Conservation (phyloP, 2,888 invertebrate genomes). For the Pristionchus maxplancki region DNA sequence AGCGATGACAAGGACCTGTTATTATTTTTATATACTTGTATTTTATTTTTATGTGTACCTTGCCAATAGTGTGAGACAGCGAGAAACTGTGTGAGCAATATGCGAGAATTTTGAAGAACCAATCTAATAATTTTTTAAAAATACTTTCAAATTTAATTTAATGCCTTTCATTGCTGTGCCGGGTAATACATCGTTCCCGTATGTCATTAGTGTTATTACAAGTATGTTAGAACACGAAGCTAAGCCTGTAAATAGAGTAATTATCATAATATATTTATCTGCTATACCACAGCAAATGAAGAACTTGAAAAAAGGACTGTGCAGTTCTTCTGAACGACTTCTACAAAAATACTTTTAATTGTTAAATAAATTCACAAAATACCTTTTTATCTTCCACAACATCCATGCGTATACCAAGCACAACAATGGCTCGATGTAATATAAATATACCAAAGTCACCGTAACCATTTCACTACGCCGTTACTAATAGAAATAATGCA, state of each 20-base stretch:
- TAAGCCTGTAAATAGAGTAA: background rate
- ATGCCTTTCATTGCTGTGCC: background rate
- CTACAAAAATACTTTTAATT: background rate
- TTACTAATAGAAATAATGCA: too few species aligned
- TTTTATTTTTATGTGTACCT: too few species aligned
- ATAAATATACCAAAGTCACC: background rate
- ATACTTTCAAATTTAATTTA: background rate
- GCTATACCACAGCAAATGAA: background rate
- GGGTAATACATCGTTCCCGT: background rate
- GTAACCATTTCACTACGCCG: background rate
- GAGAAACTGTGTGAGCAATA: background rate
- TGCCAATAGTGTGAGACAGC: background rate
- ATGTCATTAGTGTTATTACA: background rate
- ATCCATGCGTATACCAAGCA: background rate
- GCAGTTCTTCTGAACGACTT: background rate
- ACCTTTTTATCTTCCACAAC: background rate
- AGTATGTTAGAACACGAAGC: background rate
- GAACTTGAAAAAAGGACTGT: background rate
- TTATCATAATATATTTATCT: too few species aligned
- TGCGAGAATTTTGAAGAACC: background rate
- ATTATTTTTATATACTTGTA: too few species aligned
- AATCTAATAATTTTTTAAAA: background rate
- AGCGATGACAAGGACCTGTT: background rate
- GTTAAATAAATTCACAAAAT: background rate
- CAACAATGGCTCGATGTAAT: background rate